Base-by-base conservation (phyloP, 2,797 vertebrate genomes). In the Pseudocheirus occidentalis region DNA sequence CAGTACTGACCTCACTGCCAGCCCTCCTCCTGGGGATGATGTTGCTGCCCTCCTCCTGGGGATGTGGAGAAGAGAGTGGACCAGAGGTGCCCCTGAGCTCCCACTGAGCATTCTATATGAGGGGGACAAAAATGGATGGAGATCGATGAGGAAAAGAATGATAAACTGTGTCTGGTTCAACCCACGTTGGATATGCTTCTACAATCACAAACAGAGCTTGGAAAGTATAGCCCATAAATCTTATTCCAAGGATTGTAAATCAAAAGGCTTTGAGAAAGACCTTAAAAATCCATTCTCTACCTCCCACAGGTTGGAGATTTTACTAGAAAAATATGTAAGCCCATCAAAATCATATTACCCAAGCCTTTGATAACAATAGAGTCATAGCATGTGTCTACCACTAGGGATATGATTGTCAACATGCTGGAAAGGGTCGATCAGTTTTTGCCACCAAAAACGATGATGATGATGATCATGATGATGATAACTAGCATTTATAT, bases 281-380 rank as follows among this genome's bases (percentile, higher is more conserved):
- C 94, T 96, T 93, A 58, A 90, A 56, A 97, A 96, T 91, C 52
- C 0, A 91, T 96, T 95, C 95, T 95, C 94, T 89, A 73, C 97
- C 94, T 96, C 91, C 93, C 90, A 95, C 52, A 0, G 89, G 73
- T 57, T 95, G 95, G 14, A 16, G 81, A 52, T 95, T 95, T 93
- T 96, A 97, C 94, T 59, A 66, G 96, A 95, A 98, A 97, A 97
- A 56, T 95, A 95, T 92, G 58, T 92, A 95, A 94, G 95, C 93
- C 95, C 95, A 2, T 5, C 46, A 94, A 4, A 27, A 29, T 55
- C 91, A 0, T 89, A 27, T 95, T 34, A 55, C 55, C 94, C 12
- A 0, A 21, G 89, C 3, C 92, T 95, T 92, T 34, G 90, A 90
- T 93, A 66, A 13, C 34, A 11, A 24, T 0, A 24, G 28, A 46